These are phyloP conservation scores for Malachius bipustulatus DNA, from an alignment of 2,888 invertebrate genomes.

Conservation along the genomic window DNA sequence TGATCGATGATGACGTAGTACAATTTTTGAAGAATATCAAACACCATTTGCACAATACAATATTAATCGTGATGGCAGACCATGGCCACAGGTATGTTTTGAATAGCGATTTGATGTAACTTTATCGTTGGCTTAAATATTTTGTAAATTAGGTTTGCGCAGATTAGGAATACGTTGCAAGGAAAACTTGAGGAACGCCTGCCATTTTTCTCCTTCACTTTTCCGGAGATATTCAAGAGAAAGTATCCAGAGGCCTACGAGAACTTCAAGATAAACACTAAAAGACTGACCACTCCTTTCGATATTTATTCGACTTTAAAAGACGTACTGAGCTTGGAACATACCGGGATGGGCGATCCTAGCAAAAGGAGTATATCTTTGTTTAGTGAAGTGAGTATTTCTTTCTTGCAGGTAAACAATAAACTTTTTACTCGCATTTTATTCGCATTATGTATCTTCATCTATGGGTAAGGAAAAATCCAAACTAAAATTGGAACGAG, in stretches of 20 bases:
- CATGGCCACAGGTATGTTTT: conserved; percentile 67
- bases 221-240: conserved; percentile 58
- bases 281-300: conserved; percentile 72
- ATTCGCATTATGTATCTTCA: no score
- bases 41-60: conserved; percentile 57
- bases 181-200: conserved; percentile 86
- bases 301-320: conserved; percentile 75
- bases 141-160: conserved; percentile 52
- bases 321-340: conserved; percentile 47
- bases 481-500: no score
- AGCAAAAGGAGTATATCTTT: conserved; percentile 47
- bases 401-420: no score
- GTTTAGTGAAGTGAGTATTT: conserved; percentile 46
- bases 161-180: conserved; percentile 72
- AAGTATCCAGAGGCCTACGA: conserved; percentile 47
- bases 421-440: no score
- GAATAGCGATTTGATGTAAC: not conserved
- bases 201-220: conserved; percentile 70
- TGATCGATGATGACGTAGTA: conserved; percentile 61
- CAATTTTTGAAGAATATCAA: conserved; percentile 53
- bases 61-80: conserved; percentile 85
- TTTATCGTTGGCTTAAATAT: conserved; percentile 10
- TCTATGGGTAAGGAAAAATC: no score
- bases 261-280: conserved; percentile 52
- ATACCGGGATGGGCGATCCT: conserved; percentile 41